Percentiles rank a stretch among this genome's conserved stretches.
These are phyloP conservation scores for Parazoanthus swiftii DNA, from an alignment of 92 coral and sea anemone species.

Conservation along the genomic window DNA sequence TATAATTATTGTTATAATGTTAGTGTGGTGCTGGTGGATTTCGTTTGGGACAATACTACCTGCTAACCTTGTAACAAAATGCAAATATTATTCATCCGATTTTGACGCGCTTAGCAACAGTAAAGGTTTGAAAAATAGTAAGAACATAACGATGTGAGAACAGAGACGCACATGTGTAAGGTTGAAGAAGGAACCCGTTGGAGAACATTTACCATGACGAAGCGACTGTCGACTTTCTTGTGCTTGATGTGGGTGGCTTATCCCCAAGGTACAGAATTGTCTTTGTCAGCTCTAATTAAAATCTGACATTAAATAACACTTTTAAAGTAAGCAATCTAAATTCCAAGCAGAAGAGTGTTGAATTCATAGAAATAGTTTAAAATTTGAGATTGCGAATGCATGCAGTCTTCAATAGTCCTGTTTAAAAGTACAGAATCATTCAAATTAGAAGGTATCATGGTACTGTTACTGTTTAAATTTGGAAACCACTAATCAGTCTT, in stretches of 20 bases:
- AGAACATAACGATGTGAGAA: not conserved
- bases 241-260: not conserved
- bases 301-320: too few relatives aligned
- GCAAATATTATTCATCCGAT: not conserved
- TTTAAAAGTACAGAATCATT: too few relatives aligned
- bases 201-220: not conserved
- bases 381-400: too few relatives aligned
- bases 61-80: not conserved
- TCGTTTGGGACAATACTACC: not conserved
- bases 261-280: not conserved
- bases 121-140: not conserved
- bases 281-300: not conserved
- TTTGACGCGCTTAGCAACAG: not conserved
- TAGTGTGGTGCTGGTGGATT: not conserved
- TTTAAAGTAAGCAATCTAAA: too few relatives aligned
- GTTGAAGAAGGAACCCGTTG: not conserved
- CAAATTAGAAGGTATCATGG: not conserved
- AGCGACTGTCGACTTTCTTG: not conserved
- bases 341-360: not conserved
- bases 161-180: not conserved
- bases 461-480: not conserved
- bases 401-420: not conserved
- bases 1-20: too few relatives aligned
- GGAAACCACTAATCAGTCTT: not conserved
- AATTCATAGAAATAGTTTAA: too few relatives aligned